Percentiles rank a stretch among this genome's conserved stretches.
Evolutionary conservation across 2,888 invertebrate genomes (phyloP).

Genomic region (Dugesia japonica): DNA sequence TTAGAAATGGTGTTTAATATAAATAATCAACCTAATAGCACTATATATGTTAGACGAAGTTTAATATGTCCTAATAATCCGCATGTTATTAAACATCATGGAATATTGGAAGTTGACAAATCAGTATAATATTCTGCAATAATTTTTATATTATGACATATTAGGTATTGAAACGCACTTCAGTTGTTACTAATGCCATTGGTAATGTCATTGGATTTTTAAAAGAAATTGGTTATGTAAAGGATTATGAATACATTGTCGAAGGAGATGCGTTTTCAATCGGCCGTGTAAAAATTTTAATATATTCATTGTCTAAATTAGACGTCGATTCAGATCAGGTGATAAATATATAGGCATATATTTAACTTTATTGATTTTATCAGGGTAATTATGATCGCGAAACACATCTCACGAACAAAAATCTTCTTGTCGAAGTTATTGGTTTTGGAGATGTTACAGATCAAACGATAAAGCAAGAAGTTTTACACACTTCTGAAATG

Average conservation of each 20-base stretch:
- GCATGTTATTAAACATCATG: slow-evolving; percentile 8
- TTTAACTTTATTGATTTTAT: background rate
- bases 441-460: background rate
- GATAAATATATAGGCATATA: too few relatives aligned
- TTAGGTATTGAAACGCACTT: background rate
- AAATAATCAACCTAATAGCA: background rate
- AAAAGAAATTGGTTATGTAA: background rate
- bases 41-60: background rate
- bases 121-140: background rate
- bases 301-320: background rate
- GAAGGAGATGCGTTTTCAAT: background rate
- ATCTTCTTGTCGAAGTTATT: background rate
- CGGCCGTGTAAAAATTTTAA: background rate
- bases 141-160: too few relatives aligned
- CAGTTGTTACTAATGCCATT: background rate
- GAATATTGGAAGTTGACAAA: background rate
- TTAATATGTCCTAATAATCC: background rate
- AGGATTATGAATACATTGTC: background rate
- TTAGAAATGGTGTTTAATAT: background rate
- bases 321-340: background rate
- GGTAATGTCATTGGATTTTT: background rate
- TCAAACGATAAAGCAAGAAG: background rate
- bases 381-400: background rate
- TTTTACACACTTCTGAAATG: background rate
- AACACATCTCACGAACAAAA: background rate